Evolutionary conservation across 2,113 vertebrate species (phyloP), one percentile per base, ranked within the genome.

Genomic region (Alethe castanea): DNA sequence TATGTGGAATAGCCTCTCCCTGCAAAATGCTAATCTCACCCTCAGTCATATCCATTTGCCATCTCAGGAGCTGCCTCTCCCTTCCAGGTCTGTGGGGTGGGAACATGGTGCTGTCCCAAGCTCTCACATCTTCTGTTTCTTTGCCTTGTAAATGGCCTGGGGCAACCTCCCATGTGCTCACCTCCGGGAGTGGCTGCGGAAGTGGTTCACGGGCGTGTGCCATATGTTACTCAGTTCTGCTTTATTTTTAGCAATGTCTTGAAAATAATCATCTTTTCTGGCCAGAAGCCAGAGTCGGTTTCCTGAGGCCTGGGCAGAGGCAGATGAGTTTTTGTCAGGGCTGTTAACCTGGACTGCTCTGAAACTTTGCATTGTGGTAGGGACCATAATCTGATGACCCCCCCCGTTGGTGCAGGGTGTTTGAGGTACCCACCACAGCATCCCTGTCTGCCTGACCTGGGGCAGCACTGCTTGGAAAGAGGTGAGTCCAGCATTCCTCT

Each of bases 301-400:
- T 89, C 62, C 67, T 2, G 5, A 76, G 59, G 59, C 74, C 59
- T 7, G 14, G 44, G 53, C 35, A 59, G 79, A 64, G 23, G 29
- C 47, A 74, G 33, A 6, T 9, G 23, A 8, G 26, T 5, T 83
- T 84, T 70, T 73, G 47, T 56, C 61, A 77, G 26, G 13, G 44
- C 38, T 73, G 19, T 57, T 57, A 54, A 54, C 11, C 40, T 13
- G 20, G 24, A 25, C 7, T 70, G 2, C 31, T 79, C 42, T 24
- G n/a, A 54, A 85, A 35, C 14, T 52, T 47, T 44, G 20, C 1
- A 1, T 44, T 6, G 6, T 24, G 2, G 0, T 36, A 22, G 23
- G 35, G 6, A 20, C 60, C 28, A 29, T 11, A n/a, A 40, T 24
- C 19, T 65, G 44, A 24, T 19, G 19, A 4, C 16, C 9, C 10